Conservation (phyloP, 2,113 vertebrate genomes). For the Halichoerus grypus region DNA sequence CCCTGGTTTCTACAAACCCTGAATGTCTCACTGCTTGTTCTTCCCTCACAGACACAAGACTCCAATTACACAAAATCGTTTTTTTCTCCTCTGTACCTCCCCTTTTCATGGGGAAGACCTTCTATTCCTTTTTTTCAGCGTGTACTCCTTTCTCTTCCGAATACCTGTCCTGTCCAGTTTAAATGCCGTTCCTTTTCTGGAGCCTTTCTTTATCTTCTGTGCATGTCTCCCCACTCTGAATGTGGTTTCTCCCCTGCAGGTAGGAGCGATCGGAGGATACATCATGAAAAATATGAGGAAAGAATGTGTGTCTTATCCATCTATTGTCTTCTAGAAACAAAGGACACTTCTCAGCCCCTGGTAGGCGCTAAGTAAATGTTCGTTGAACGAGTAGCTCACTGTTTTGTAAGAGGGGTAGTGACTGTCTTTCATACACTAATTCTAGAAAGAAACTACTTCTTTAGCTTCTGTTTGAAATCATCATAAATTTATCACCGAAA, state of each 20-base stretch:
- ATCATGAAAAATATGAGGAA: neutral
- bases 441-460: neutral
- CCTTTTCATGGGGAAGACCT: neutral
- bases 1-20: neutral
- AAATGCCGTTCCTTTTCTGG: neutral
- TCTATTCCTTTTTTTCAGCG: neutral
- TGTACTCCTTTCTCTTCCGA: neutral
- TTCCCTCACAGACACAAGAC: neutral
- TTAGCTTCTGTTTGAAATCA: neutral
- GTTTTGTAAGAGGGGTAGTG: neutral
- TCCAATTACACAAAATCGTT: neutral
- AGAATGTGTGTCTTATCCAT: neutral
- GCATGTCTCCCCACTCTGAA: neutral
- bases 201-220: neutral
- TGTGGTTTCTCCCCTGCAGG: neutral
- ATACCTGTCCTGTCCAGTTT: neutral
- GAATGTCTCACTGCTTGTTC: neutral
- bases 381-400: neutral
- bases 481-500: neutral
- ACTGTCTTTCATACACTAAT: neutral
- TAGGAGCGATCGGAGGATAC: neutral
- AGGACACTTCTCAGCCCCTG: neutral
- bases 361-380: neutral
- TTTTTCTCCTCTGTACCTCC: neutral
- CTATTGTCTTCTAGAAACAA: neutral